Evolutionary conservation across 2,113 vertebrate species (phyloP), one percentile per base, ranked within the genome.

Genomic region (Rhodinocichla rosea): DNA sequence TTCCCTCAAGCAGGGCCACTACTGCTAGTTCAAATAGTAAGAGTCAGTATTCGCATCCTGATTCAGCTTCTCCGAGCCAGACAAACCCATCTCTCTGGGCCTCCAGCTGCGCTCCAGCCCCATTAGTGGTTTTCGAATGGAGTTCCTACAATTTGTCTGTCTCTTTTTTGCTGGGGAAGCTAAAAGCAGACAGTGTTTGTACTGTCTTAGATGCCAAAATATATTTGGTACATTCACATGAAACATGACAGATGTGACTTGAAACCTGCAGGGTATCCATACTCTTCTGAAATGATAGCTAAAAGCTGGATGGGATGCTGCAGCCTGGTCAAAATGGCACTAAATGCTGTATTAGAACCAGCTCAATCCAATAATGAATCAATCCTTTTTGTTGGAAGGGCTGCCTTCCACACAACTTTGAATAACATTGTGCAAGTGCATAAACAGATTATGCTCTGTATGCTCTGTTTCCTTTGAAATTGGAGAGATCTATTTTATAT

Each of bases 221-320:
- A 15, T 39, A 23, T 39, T 33, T 82, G 60, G 52, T 21, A 39
- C 22, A 15, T 67, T 75, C 5, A n/a, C 21, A n/a, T 0, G 0
- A 62, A 37, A 14, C 32, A 28, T 86, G 47, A 23, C 30, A 65
- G 26, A 15, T 44, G 5, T n/a, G 35, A 63, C 13, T 15, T 55
- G 28, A 64, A 67, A 60, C 6, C 21, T 88, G 37, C 15, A 40
- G 62, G 9, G 6, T 60, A 35, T 55, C 39, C 18, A 11, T 80
- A 19, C 27, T 18, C 6, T 73, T 47, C 75, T 64, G 22, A 52
- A 70, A 35, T 32, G 28, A n/a, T n/a, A 89, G 24, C 24, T 69
- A n/a, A 56, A 59, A 79, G 49, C 33, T 47, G 56, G 37, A 35
- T 39, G 16, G 27, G 30, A 12, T 68, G 35, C 65, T 86, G 35